These are phyloP conservation scores for Rhinogobius similis DNA, from an alignment of 2,113 vertebrate species.

Conservation along the genomic window DNA sequence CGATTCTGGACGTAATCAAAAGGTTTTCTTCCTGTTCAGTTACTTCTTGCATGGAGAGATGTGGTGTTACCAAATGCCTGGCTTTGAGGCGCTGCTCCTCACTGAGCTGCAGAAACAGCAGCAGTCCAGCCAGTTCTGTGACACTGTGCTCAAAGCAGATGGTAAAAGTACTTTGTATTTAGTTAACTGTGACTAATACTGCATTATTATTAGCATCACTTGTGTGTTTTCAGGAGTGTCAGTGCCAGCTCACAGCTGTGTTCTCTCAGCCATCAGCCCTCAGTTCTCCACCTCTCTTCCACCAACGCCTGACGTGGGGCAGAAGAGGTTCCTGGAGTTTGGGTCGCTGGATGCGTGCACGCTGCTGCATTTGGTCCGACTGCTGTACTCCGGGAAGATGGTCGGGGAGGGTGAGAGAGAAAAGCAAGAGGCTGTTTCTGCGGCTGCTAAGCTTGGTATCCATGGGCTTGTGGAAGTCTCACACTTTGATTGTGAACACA, in stretches of 20 bases:
- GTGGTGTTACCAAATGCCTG: slow-evolving; percentile 68
- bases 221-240: slow-evolving; percentile 74
- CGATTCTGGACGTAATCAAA: too few species aligned
- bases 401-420: slow-evolving; percentile 77
- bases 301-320: slow-evolving; percentile 45
- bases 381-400: slow-evolving; percentile 87
- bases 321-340: slow-evolving; percentile 80
- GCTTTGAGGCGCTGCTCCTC: slow-evolving; percentile 68
- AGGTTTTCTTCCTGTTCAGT: background rate
- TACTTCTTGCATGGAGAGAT: slow-evolving; percentile 44
- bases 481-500: background rate
- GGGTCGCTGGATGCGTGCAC: slow-evolving; percentile 72
- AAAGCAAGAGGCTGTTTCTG: slow-evolving; percentile 81
- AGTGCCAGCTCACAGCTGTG: slow-evolving; percentile 84
- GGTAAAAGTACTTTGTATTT: slow-evolving; percentile 73
- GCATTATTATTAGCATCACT: slow-evolving; percentile 28
- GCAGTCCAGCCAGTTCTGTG: slow-evolving; percentile 82
- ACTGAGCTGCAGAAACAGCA: slow-evolving; percentile 85
- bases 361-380: slow-evolving; percentile 81
- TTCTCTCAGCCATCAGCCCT: slow-evolving; percentile 87
- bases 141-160: slow-evolving; percentile 83
- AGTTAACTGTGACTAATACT: background rate
- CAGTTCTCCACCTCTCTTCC: slow-evolving; percentile 81
- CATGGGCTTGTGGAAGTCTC: slow-evolving; percentile 74
- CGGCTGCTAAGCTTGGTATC: slow-evolving; percentile 82